phyloP scores from a whole-genome alignment of 2,888 invertebrate genomes.

The Theretra japonica region DNA sequence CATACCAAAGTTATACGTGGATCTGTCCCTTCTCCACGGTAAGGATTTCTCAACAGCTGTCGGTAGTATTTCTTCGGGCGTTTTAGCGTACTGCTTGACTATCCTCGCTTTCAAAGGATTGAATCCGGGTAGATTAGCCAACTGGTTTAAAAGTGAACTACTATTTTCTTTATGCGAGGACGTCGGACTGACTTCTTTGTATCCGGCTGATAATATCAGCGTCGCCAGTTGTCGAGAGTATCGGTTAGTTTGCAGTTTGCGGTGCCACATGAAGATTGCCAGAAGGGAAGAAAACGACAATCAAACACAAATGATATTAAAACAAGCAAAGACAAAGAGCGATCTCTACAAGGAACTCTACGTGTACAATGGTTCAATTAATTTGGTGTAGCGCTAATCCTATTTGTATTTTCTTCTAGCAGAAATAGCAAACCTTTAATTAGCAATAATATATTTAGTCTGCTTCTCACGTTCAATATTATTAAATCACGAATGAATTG shows the following conservation, averaged over 20 bases:
- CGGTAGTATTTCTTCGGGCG: conserved; percentile 86
- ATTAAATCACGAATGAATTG: not conserved
- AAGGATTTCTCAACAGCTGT: conserved; percentile 92
- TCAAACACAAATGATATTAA: conserved; percentile 75
- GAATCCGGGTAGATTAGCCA: conserved; percentile 88
- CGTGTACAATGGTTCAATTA: conserved; percentile 32
- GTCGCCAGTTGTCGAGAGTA: conserved; percentile 75
- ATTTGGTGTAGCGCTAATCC: conserved; percentile 1
- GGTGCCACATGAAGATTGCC: conserved; percentile 82
- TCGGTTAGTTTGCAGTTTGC: conserved; percentile 74
- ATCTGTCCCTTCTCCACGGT: conserved; percentile 93
- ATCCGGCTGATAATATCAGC: conserved; percentile 74
- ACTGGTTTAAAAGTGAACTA: conserved; percentile 88
- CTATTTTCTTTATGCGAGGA: conserved; percentile 87
- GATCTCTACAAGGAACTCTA: conserved; percentile 36
- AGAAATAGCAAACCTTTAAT: conserved; percentile 18
- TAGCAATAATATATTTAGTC: not conserved
- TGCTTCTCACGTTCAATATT: not conserved
- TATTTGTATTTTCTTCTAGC: not conserved
- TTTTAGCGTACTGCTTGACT: conserved; percentile 88
- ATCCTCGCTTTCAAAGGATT: conserved; percentile 89
- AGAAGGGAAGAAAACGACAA: conserved; percentile 83
- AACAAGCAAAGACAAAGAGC: conserved; percentile 72
- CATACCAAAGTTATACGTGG: conserved; percentile 90
- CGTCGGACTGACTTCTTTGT: conserved; percentile 83